Evolutionary conservation across 2,797 vertebrate species (phyloP).

Genomic region (Cyclopterus lumpus): DNA sequence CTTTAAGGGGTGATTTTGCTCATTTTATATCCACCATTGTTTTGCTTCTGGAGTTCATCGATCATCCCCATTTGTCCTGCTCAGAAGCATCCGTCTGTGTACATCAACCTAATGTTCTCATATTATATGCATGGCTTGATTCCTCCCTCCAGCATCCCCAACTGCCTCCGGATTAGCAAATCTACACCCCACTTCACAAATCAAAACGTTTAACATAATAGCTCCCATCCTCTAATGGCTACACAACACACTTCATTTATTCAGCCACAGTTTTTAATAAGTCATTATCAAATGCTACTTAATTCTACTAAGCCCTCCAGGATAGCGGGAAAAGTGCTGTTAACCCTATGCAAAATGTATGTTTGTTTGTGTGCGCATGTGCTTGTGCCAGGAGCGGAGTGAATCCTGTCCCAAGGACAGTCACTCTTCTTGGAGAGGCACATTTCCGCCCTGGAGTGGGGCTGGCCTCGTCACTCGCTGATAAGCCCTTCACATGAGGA

Average conservation of each 20-base stretch:
- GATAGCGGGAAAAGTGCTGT: constrained; percentile 53
- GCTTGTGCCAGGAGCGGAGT: constrained; percentile 47
- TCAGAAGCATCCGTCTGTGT: constrained; percentile 74
- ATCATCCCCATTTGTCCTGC: constrained; percentile 75
- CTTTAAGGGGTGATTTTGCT: constrained; percentile 42
- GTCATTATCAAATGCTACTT: constrained; percentile 83
- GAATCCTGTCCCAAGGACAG: constrained; percentile 69
- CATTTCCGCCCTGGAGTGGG: constrained; percentile 61
- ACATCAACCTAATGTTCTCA: constrained; percentile 80
- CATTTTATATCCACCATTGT: constrained; percentile 55
- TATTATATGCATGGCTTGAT: constrained; percentile 83
- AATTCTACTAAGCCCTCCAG: constrained; percentile 78
- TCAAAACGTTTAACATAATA: constrained; percentile 85
- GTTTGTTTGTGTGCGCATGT: constrained; percentile 43
- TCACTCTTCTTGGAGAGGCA: constrained; percentile 63
- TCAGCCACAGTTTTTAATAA: constrained; percentile 81
- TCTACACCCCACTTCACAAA: constrained; percentile 83
- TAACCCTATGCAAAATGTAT: constrained; percentile 53
- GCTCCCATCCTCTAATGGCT: constrained; percentile 83
- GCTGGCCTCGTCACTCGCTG: constrained; percentile 57
- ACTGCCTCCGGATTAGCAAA: constrained; percentile 80
- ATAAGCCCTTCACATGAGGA: constrained; percentile 70
- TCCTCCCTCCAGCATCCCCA: constrained; percentile 76
- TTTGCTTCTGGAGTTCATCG: constrained; percentile 73
- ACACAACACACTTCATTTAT: constrained; percentile 86